Evolutionary conservation across 2,113 vertebrate genomes (phyloP).

Genomic region (Girardinichthys multiradiatus): DNA sequence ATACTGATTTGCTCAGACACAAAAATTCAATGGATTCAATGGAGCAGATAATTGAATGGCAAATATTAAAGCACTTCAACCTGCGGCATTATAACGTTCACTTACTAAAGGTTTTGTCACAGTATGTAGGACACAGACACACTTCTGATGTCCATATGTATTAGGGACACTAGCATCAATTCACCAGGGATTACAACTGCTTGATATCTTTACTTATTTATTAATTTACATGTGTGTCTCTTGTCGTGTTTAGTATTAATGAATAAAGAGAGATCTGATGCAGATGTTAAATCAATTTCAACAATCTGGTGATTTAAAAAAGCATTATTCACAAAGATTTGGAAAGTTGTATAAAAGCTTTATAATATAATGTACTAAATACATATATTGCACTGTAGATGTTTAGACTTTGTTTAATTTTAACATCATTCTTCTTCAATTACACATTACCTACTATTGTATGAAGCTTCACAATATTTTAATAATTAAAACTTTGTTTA

Average conservation of each 20-base stretch:
- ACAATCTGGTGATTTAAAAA: background rate
- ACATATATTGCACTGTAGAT: no score
- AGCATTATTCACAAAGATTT: background rate
- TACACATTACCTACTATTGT: no score
- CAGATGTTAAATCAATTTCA: background rate
- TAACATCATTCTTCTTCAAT: no score
- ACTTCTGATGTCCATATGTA: conserved; percentile 41
- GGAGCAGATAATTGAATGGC: background rate
- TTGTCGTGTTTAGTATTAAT: background rate
- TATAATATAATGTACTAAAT: no score
- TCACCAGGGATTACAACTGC: background rate
- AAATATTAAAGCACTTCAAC: conserved; percentile 42
- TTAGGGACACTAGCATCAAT: conserved; percentile 30
- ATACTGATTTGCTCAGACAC: conserved; percentile 28
- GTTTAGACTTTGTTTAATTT: no score
- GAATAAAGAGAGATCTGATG: conserved; percentile 1
- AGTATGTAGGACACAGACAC: conserved; percentile 27
- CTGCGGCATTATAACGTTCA: conserved; percentile 11
- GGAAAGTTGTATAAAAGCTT: no score
- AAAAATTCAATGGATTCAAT: conserved; percentile 12
- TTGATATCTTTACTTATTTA: conserved; percentile 19
- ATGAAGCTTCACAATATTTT: no score
- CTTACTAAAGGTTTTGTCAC: conserved; percentile 46
- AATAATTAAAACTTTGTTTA: no score
- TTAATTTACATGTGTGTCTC: conserved; percentile 2